Base-by-base conservation (phyloP, 2,888 invertebrate species). In the Amiota mariae region DNA sequence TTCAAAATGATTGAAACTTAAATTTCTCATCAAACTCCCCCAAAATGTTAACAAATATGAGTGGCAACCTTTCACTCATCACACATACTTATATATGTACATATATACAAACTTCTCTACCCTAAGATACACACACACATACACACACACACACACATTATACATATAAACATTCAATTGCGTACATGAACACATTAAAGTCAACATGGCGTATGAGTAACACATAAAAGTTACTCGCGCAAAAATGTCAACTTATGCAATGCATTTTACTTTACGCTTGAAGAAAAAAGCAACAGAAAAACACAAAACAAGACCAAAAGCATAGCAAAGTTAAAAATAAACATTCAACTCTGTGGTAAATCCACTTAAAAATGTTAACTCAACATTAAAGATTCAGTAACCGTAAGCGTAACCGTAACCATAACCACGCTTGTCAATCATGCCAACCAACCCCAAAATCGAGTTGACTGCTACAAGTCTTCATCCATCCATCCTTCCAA, bases 401-500 rank as follows among this genome's bases (percentile, higher is more conserved):
- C 36, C 36, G 36, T 36, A 36, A 36, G 6, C 36, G 36, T 6
- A 36, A 6, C 36, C 36, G 36, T 6, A 36, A 6, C 36, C 11
- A n/a, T 24, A 24, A 63, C 36, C n/a, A 36, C 11, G 48, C 66
- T 67, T 49, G 46, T 49, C 66, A 67, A 67, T 67, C 66, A 67
- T 18, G 8, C 11, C 10, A 6, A 59, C 15, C 57, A 59, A 18
- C 12, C 20, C 20, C 12, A 11, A 67, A 67, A 67, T 67, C 20
- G 49, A 48, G 6, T 18, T 67, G 49, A 49, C 49, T 67, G 20
- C 36, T 36, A 6, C 18, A 49, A 67, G 66, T 20, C 49, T 9
- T 10, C 18, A 36, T 36, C 36, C 36, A 36, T 36, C 36, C 36
- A 36, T 36, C 36, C 36, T 2, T 24, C 24, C 24, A 24, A 2